Evolutionary conservation across 2,113 vertebrate species (phyloP).

Genomic region (Pongo abelii): DNA sequence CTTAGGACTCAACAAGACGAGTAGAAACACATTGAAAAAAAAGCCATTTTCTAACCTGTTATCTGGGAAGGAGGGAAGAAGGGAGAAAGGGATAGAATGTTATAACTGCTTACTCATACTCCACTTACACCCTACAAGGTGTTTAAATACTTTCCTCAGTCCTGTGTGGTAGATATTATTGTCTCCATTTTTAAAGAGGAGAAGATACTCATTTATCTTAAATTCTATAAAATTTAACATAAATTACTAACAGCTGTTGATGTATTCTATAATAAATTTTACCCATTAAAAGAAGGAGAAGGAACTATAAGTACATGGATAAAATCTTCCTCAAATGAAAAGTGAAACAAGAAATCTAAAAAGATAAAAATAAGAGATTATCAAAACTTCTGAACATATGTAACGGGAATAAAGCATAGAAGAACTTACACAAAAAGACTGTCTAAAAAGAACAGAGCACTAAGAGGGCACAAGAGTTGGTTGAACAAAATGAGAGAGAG

Average conservation of each 20-base stretch:
- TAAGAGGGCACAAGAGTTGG: neutral
- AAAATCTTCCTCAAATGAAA: neutral
- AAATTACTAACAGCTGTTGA: neutral
- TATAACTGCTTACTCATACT: neutral
- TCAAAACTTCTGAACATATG: neutral
- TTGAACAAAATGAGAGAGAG: neutral
- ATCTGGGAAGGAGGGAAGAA: neutral
- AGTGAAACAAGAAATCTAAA: constrained; percentile 12
- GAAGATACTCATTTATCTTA: neutral
- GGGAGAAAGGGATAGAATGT: neutral
- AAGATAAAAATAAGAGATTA: constrained; percentile 20
- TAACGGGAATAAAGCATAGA: neutral
- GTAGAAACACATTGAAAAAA: neutral
- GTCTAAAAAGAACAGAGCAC: neutral
- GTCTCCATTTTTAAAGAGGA: neutral
- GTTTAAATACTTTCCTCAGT: neutral
- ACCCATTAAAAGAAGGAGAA: neutral
- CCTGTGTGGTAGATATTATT: neutral
- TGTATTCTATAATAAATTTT: neutral
- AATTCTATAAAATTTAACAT: neutral
- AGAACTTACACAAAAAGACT: neutral
- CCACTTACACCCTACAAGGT: neutral
- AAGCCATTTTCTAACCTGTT: neutral
- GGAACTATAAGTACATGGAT: neutral
- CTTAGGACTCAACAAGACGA: no score